A percentile compares a stretch with the other conserved stretches of the same genome.
Evolutionary conservation across 2,888 invertebrate species (phyloP).

Genomic region (Molorchus minor): DNA sequence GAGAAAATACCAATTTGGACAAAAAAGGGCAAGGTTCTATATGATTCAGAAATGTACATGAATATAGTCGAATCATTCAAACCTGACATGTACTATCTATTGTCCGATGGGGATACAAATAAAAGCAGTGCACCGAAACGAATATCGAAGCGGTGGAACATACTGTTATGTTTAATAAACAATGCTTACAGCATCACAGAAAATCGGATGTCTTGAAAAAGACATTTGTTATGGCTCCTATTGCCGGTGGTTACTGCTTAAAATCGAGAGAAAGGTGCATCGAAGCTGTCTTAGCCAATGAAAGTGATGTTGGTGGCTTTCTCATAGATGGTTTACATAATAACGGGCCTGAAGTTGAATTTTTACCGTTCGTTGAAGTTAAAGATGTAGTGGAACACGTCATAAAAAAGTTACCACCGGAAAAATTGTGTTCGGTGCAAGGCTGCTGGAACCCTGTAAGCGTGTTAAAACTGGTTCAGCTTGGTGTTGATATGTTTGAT

Average conservation of each 20-base stretch:
- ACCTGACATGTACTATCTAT: slow-evolving; percentile 83
- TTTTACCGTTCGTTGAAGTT: slow-evolving; percentile 66
- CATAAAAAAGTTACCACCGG: slow-evolving; percentile 68
- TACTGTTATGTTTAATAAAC: slow-evolving; percentile 72
- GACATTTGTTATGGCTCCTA: slow-evolving; percentile 70
- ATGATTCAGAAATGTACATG: slow-evolving; percentile 77
- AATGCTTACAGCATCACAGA: slow-evolving; percentile 73
- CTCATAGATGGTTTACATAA: slow-evolving; percentile 84
- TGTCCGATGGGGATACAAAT: slow-evolving; percentile 82
- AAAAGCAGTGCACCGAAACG: slow-evolving; percentile 72
- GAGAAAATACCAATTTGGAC: slow-evolving; percentile 81
- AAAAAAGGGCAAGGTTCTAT: slow-evolving; percentile 75
- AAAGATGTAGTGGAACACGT: slow-evolving; percentile 71
- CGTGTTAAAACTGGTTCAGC: slow-evolving; percentile 75
- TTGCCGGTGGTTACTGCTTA: slow-evolving; percentile 75
- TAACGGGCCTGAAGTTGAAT: slow-evolving; percentile 71
- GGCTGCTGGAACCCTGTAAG: slow-evolving; percentile 83
- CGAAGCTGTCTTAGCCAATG: slow-evolving; percentile 67
- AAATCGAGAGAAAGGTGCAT: slow-evolving; percentile 73
- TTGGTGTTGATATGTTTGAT: slow-evolving; percentile 90
- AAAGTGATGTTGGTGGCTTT: slow-evolving; percentile 73
- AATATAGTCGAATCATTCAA: slow-evolving; percentile 77
- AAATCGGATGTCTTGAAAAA: slow-evolving; percentile 66
- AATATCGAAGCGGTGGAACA: slow-evolving; percentile 79
- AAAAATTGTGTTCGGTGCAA: slow-evolving; percentile 76